A percentile compares a stretch with the other conserved stretches of the same genome.
These are phyloP conservation scores for Cyanocitta stelleri DNA, from an alignment of 2,113 vertebrate genomes.

Conservation along the genomic window DNA sequence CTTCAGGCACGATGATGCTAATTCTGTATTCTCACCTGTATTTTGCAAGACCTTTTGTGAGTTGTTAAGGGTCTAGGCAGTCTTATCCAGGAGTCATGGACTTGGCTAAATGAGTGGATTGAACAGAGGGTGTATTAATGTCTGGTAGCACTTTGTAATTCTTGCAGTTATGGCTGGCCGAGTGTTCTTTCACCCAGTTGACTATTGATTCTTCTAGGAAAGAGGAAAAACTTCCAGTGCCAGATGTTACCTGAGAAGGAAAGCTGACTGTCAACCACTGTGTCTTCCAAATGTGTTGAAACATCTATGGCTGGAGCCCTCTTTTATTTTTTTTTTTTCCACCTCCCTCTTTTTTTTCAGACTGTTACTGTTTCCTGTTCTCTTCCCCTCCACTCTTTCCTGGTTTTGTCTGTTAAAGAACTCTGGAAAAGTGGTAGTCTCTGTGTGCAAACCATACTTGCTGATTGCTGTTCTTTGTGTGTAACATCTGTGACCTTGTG, in stretches of 20 bases:
- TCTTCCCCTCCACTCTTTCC: background rate
- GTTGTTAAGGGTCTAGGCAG: background rate
- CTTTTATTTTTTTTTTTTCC: background rate
- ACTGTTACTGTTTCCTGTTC: background rate
- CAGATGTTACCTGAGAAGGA: background rate
- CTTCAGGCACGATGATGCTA: background rate
- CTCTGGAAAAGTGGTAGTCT: background rate
- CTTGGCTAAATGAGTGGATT: background rate
- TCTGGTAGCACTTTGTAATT: background rate
- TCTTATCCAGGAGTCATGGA: background rate
- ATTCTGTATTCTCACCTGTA: background rate
- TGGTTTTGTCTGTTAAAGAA: background rate
- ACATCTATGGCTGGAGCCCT: background rate
- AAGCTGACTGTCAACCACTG: background rate
- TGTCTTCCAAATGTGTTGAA: background rate
- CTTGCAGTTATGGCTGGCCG: background rate
- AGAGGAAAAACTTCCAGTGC: background rate
- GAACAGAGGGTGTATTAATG: background rate
- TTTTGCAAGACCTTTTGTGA: background rate
- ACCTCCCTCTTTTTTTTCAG: background rate
- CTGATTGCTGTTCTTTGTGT: background rate
- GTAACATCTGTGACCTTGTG: background rate
- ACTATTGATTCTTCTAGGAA: background rate
- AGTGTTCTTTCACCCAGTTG: background rate
- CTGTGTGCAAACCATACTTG: background rate